phyloP scores from a whole-genome alignment of 1,140 invertebrate genomes.

The Procambarus clarkii region DNA sequence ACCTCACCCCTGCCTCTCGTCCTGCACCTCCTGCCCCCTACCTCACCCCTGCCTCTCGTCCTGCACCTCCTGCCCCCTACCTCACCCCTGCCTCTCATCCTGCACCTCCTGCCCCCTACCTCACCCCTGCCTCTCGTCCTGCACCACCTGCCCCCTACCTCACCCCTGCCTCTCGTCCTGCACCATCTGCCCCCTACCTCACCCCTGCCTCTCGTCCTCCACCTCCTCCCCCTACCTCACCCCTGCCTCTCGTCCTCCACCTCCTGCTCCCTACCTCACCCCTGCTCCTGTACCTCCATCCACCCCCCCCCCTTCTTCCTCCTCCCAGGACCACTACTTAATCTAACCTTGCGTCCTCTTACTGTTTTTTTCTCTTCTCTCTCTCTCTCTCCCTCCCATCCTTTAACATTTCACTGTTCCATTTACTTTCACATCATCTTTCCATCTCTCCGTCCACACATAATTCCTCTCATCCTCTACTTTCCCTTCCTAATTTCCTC shows the following conservation, averaged over 20 bases:
- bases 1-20: too few relatives aligned
- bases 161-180: not conserved
- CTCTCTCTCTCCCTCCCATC: not conserved
- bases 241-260: not conserved
- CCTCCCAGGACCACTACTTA: not conserved
- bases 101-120: too few relatives aligned
- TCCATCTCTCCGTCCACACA: too few relatives aligned
- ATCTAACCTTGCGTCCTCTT: not conserved
- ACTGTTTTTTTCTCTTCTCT: not conserved
- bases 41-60: not conserved
- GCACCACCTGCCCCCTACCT: not conserved
- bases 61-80: not conserved
- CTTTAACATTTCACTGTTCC: not conserved
- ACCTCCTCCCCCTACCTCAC: not conserved
- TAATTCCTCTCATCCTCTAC: too few relatives aligned
- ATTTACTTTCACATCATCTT: not conserved
- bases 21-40: too few relatives aligned
- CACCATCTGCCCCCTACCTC: not conserved
- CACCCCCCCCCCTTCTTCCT: not conserved
- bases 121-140: not conserved
- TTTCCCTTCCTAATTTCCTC: too few relatives aligned
- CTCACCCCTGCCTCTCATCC: not conserved
- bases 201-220: not conserved
- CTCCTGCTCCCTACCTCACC: not conserved
- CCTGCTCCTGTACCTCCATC: not conserved